Evolutionary conservation across 2,113 vertebrate genomes (phyloP).

Genomic region (Cyprinodon variegatus): DNA sequence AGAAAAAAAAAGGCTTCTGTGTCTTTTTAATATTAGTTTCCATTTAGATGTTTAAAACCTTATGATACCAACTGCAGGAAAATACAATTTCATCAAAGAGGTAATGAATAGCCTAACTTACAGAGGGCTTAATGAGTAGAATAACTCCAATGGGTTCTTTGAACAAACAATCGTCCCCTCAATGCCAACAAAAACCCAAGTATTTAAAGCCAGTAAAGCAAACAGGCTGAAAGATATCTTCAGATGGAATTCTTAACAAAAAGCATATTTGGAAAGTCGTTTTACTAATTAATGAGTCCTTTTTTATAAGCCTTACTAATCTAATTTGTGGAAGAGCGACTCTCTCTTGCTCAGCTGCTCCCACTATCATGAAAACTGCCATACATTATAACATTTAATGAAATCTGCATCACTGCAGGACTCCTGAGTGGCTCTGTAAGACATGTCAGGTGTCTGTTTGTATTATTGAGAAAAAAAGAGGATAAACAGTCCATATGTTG

Average conservation of each 20-base stretch:
- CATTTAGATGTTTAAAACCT: neutral
- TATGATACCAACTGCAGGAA: neutral
- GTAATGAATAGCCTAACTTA: neutral
- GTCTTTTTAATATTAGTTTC: no score
- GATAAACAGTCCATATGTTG: neutral
- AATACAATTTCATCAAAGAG: neutral
- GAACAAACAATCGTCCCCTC: neutral
- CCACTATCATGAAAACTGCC: constrained; percentile 7
- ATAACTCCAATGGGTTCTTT: no score
- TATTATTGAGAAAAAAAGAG: neutral
- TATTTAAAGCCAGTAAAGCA: neutral
- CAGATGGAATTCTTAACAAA: neutral
- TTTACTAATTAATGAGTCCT: neutral
- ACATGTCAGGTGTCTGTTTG: neutral
- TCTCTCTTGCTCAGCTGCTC: neutral
- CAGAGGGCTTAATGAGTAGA: neutral
- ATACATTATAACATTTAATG: constrained; percentile 7
- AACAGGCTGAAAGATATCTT: neutral
- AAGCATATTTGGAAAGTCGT: neutral
- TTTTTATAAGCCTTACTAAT: neutral
- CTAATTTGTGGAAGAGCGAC: neutral
- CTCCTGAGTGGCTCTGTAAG: neutral
- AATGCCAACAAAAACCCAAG: neutral
- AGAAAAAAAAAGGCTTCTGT: no score
- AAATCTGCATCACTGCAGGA: constrained; percentile 14